Base-by-base conservation (phyloP, 2,888 invertebrate species). In the Troglohyphantes excavatus region DNA sequence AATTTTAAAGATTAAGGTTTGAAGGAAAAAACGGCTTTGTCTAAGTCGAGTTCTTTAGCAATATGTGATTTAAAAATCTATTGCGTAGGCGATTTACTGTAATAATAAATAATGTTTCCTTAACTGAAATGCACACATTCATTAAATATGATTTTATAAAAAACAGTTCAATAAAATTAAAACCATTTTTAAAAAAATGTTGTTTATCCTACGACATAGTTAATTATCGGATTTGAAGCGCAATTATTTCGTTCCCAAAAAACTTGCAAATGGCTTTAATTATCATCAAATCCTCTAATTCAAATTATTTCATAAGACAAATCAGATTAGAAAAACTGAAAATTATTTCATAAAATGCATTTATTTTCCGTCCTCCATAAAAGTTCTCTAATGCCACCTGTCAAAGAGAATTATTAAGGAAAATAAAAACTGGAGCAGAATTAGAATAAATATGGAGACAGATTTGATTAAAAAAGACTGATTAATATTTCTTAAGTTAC, bases 401-500 rank as follows among this genome's bases (percentile, higher is more conserved):
- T 76, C 76, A 76, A 76, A 78, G 23, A 33, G 43, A 78, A 78
- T 78, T 78, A 78, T 43, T 39, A 61, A 29, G 26, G 33, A 29
- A 33, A 29, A 9, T 39, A 72, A 78, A 65, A 39, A 29, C n/a
- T n/a, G 11, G 53, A 23, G 33, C 46, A 46, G 33, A 72, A 72
- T 70, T 82, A 46, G 68, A 68, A 19, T 23, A 46, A 53, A 53
- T 26, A 67, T 68, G 39, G n/a, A 46, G 43, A 43, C 82, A 39
- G 76, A 76, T 68, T 89, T 89, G 59, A 76, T 89, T 76, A 89
- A 76, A 53, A 27, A 76, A 70, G 61, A 76, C 72, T 76, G 88
- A 89, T 82, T 89, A 89, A 89, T 82, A 59, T 70, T 68, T 76
- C 81, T 81, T 67, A 73, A 88, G 61, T 21, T 33, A 11, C 59